These are phyloP conservation scores for Denticeps clupeoides DNA, from an alignment of 2,797 vertebrate genomes.

Conservation along the genomic window DNA sequence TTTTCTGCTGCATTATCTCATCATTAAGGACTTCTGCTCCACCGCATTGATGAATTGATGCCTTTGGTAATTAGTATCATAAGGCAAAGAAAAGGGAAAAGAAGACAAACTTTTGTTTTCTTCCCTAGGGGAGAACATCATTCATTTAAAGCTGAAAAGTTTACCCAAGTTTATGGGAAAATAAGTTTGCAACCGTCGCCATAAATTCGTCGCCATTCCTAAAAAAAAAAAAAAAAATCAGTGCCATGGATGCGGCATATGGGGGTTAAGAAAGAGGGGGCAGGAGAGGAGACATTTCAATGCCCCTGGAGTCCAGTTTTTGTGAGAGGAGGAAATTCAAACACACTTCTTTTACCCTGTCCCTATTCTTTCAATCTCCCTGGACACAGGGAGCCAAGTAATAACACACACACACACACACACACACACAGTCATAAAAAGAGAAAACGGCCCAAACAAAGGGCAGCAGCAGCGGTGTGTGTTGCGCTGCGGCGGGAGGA, in stretches of 20 bases:
- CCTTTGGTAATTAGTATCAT: constrained; percentile 22
- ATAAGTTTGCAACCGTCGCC: too few species aligned
- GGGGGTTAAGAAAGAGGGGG: constrained; percentile 4
- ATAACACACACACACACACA: too few species aligned
- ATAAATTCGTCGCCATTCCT: too few species aligned
- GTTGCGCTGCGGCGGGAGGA: constrained; percentile 37
- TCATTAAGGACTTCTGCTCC: constrained; percentile 9
- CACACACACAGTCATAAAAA: constrained; percentile 37
- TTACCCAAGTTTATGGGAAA: too few species aligned
- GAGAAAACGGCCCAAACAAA: constrained; percentile 1
- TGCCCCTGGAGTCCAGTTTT: constrained; percentile 14
- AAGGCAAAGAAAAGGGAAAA: constrained; percentile 1
- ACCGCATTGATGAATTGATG: constrained; percentile 27
- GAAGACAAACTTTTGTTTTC: background rate
- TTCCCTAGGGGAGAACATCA: background rate
- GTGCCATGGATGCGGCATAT: constrained; percentile 22
- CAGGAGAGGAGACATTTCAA: constrained; percentile 7
- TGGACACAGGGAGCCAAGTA: constrained; percentile 16
- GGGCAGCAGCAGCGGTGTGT: too few species aligned
- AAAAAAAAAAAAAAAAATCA: too few species aligned
- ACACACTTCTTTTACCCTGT: constrained; percentile 17
- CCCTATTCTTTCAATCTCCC: constrained; percentile 33
- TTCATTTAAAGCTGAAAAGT: too few species aligned
- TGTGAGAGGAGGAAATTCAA: constrained; percentile 28
- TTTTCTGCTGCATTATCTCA: constrained; percentile 5